Percentiles rank a stretch among this genome's conserved stretches.
phyloP scores from a whole-genome alignment of 1,140 invertebrate species.

The Neodiprion lecontei region DNA sequence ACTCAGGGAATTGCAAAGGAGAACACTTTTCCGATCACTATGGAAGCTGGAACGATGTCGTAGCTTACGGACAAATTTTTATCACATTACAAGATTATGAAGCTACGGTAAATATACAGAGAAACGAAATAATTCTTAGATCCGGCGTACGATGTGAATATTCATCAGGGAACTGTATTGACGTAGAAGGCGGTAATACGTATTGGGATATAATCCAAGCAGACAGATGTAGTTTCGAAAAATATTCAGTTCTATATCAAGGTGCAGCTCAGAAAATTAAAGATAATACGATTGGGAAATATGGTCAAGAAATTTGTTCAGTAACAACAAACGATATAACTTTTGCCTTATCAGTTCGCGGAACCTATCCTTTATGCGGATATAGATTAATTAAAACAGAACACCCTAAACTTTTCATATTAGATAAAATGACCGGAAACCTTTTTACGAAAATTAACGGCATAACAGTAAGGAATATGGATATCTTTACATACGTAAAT shows the following conservation, averaged over 20 bases:
- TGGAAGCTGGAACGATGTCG: not conserved
- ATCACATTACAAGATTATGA: not conserved
- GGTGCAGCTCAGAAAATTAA: not conserved
- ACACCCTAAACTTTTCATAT: not conserved
- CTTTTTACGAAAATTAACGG: not conserved
- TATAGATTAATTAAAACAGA: not conserved
- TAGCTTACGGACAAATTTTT: not conserved
- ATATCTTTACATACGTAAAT: not conserved
- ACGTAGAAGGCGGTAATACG: not conserved
- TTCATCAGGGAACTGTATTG: too few relatives aligned
- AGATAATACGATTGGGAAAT: not conserved
- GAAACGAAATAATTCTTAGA: not conserved
- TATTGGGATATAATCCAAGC: not conserved
- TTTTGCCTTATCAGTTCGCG: not conserved
- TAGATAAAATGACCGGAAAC: not conserved
- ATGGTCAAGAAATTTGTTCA: not conserved
- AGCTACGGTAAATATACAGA: not conserved
- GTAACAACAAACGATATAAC: not conserved
- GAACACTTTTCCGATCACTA: not conserved
- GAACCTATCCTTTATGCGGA: not conserved
- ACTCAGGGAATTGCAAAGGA: not conserved
- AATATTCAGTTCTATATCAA: not conserved
- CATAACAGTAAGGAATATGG: not conserved
- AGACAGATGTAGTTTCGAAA: not conserved
- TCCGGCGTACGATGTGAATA: not conserved